phyloP scores from a whole-genome alignment of 2,888 invertebrate genomes.

The Chrysodeixis includens region DNA sequence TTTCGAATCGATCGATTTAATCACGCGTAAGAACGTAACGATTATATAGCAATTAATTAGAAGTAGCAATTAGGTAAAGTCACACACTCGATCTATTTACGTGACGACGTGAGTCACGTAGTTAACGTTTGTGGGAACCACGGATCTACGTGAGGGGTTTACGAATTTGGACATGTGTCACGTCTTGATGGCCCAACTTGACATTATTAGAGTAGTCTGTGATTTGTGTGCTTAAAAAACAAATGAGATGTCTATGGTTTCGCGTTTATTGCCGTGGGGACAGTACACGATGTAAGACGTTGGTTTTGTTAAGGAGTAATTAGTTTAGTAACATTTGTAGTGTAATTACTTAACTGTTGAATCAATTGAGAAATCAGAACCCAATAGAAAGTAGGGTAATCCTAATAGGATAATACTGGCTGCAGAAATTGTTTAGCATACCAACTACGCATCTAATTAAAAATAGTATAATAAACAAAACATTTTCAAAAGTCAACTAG shows the following conservation, averaged over 20 bases:
- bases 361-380: not conserved
- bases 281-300: constrained; percentile 49
- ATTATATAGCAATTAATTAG: constrained; percentile 74
- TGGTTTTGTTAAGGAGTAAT: constrained; percentile 21
- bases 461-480: not conserved
- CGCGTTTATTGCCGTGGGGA: constrained; percentile 48
- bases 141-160: constrained; percentile 66
- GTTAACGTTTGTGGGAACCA: constrained; percentile 66
- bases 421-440: too few species aligned
- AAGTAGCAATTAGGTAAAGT: constrained; percentile 78
- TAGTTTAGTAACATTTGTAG: constrained; percentile 25
- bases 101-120: constrained; percentile 71
- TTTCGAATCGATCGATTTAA: constrained; percentile 49
- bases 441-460: not conserved
- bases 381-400: too few species aligned
- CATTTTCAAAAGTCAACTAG: not conserved
- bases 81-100: constrained; percentile 75
- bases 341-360: constrained; percentile 20
- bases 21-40: constrained; percentile 55
- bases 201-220: constrained; percentile 55
- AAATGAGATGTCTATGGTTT: constrained; percentile 48
- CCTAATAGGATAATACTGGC: too few species aligned
- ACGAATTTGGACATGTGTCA: constrained; percentile 43
- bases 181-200: constrained; percentile 40
- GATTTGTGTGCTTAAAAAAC: constrained; percentile 55